A percentile compares a stretch with the other conserved stretches of the same genome.
phyloP scores from a whole-genome alignment of 2,113 vertebrate genomes.

The Nerophis ophidion region DNA sequence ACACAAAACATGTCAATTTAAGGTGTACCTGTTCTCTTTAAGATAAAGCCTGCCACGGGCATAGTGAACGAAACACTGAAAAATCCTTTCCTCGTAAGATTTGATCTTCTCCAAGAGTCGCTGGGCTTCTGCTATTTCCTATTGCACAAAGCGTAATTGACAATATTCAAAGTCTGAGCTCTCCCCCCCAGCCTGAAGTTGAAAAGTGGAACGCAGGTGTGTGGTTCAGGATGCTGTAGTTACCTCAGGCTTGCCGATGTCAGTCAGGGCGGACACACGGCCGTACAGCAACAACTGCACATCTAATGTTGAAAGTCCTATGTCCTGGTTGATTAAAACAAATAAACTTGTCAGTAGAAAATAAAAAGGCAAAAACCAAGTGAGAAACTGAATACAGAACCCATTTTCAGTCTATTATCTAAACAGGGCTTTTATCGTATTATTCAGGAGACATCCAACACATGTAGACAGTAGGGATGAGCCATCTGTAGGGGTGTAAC shows the following conservation, averaged over 20 bases:
- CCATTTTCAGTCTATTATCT: too few species aligned
- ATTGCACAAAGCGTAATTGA: constrained; percentile 1
- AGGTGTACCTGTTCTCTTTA: constrained; percentile 82
- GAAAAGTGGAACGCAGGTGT: neutral
- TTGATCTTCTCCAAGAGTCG: constrained; percentile 77
- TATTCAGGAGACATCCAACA: too few species aligned
- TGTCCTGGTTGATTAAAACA: constrained; percentile 52
- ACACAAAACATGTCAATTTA: neutral
- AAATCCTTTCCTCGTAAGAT: constrained; percentile 69
- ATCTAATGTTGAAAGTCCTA: constrained; percentile 77
- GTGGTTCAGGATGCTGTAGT: neutral
- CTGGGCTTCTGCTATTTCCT: constrained; percentile 84
- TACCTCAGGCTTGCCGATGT: constrained; percentile 87
- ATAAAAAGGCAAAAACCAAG: too few species aligned
- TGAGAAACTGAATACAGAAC: too few species aligned
- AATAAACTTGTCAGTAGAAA: neutral
- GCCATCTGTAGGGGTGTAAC: too few species aligned
- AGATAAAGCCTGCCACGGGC: constrained; percentile 81
- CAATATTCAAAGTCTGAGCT: too few species aligned
- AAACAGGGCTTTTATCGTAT: too few species aligned
- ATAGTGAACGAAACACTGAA: constrained; percentile 81
- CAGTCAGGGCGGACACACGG: constrained; percentile 77
- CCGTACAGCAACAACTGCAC: constrained; percentile 81
- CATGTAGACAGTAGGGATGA: too few species aligned
- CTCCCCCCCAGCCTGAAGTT: neutral